Evolutionary conservation across 2,888 invertebrate species (phyloP), one percentile per base, ranked within the genome.

Genomic region (Ernsta delagoae): DNA sequence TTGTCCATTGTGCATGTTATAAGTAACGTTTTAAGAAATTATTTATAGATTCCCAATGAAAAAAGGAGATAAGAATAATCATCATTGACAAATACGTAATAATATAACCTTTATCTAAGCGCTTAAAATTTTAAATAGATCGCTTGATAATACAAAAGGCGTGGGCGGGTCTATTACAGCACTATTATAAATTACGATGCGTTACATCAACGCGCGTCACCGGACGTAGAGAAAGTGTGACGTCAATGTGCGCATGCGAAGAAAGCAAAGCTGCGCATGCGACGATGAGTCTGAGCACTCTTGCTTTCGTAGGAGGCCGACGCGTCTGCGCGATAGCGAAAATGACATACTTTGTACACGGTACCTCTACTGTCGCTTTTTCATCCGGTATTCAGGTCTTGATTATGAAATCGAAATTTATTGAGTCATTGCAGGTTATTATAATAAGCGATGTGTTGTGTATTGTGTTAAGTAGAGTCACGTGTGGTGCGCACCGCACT

Each of bases 201-300:
- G 83, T 91, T 91, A 89, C 88, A 87, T 87, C 86, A 87, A 81
- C 74, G 76, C 81, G 81, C 89, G 90, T 91, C 92, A 90, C 79
- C 82, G 84, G 74, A 76, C 78, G 79, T 76, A 77, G 89, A 84
- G 92, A 92, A 92, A 92, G 92, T 88, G 77, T 91, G 90, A 92
- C 90, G 92, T 90, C 87, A 85, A 11, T 11, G 80, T 78, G 86
- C 86, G 85, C 88, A 85, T 84, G 84, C 87, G 84, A 91, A 92
- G 92, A 92, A 91, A 92, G 92, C 87, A 89, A 79, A 80, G 82
- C 78, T 89, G 91, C 90, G 90, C 89, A 83, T 84, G 89, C 90
- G 89, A 80, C 85, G 83, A 79, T 71, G 80, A 79, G 11, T 45
- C 61, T 75, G 73, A 59, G 53, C 75, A 78, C 78, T 92, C 81